phyloP scores from a whole-genome alignment of 1,140 invertebrate genomes.

The Amphibalanus amphitrite region DNA sequence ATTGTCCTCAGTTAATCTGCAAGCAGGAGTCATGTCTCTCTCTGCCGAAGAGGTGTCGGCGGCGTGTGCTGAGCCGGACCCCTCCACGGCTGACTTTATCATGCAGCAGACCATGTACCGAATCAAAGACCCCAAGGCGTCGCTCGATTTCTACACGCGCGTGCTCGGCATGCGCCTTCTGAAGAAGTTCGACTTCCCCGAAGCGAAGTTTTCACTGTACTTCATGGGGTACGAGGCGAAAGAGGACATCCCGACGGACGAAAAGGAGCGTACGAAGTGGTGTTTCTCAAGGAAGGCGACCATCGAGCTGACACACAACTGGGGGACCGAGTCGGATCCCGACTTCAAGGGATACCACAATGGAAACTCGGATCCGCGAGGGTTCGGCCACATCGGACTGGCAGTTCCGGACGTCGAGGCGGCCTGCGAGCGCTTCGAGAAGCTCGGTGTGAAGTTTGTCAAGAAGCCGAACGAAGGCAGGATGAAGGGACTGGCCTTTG shows the following conservation, averaged over 20 bases:
- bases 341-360: constrained; percentile 59
- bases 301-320: constrained; percentile 84
- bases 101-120: constrained; percentile 94
- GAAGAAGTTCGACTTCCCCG: constrained; percentile 71
- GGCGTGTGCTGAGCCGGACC: constrained; percentile 40
- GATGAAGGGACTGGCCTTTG: constrained; percentile 87
- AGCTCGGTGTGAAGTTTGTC: constrained; percentile 67
- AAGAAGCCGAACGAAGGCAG: constrained; percentile 73
- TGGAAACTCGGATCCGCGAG: constrained; percentile 76
- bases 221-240: constrained; percentile 80
- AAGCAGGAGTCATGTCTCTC: constrained; percentile 5
- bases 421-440: constrained; percentile 72
- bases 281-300: constrained; percentile 67
- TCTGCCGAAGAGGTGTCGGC: constrained; percentile 42
- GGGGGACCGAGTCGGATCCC: constrained; percentile 74
- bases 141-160: constrained; percentile 74
- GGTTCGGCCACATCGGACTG: constrained; percentile 83
- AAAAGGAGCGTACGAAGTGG: constrained; percentile 48
- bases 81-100: constrained; percentile 56
- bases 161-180: constrained; percentile 79
- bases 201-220: constrained; percentile 77
- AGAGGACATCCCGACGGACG: constrained; percentile 50
- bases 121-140: constrained; percentile 74
- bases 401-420: constrained; percentile 70
- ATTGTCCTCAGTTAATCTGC: no score